These are phyloP conservation scores for Tinamus guttatus DNA, from an alignment of 2,113 vertebrate species.

Conservation along the genomic window DNA sequence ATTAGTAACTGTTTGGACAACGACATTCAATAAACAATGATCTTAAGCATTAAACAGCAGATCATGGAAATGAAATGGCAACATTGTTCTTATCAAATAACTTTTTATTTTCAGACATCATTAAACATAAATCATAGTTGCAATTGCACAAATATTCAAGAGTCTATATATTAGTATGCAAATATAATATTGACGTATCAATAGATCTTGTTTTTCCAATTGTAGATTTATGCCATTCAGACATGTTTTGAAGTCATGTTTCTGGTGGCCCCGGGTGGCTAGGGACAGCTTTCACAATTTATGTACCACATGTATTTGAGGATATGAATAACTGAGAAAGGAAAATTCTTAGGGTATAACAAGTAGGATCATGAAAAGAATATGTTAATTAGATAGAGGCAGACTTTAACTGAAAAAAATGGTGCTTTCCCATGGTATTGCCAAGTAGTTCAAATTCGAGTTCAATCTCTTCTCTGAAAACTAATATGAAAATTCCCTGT, in stretches of 20 bases:
- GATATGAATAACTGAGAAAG: neutral
- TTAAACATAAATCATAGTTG: neutral
- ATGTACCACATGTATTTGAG: neutral
- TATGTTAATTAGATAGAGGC: neutral
- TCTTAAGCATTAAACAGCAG: neutral
- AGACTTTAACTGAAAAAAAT: neutral
- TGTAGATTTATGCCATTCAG: neutral
- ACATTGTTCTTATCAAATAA: neutral
- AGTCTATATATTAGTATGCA: neutral
- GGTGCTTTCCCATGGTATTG: neutral
- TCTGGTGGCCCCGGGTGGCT: neutral
- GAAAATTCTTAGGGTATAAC: neutral
- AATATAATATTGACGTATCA: neutral
- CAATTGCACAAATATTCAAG: neutral
- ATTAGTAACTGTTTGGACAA: neutral
- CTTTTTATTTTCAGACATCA: neutral
- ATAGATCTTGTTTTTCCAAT: neutral
- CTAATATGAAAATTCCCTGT: neutral
- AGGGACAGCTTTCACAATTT: neutral
- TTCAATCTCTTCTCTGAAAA: neutral
- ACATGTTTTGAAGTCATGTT: neutral
- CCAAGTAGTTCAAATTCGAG: neutral
- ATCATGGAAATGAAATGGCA: neutral
- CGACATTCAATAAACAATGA: neutral
- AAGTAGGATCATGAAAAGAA: neutral